These are phyloP conservation scores for Girardinus metallicus DNA, from an alignment of 2,797 vertebrate species.

Conservation along the genomic window DNA sequence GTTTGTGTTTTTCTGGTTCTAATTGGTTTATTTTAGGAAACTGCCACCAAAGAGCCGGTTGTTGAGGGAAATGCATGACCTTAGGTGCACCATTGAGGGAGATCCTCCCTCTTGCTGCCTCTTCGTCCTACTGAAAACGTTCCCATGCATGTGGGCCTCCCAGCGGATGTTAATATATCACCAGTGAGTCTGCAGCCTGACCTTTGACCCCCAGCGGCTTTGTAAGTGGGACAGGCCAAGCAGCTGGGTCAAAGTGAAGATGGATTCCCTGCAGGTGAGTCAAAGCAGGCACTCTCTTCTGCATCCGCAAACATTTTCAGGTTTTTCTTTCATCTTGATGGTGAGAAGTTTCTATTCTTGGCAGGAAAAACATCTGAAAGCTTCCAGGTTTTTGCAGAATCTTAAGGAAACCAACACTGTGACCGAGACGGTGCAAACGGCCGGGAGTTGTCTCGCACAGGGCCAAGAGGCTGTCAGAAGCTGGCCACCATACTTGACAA, in stretches of 20 bases:
- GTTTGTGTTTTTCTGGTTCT: background rate
- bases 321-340: background rate
- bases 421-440: constrained; percentile 50
- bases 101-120: constrained; percentile 7
- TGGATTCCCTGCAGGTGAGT: constrained; percentile 53
- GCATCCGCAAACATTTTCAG: background rate
- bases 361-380: background rate
- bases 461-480: constrained; percentile 49
- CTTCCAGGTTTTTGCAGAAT: constrained; percentile 3
- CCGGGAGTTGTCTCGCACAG: constrained; percentile 42
- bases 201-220: constrained; percentile 64
- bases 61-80: constrained; percentile 39
- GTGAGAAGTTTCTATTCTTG: background rate
- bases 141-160: constrained; percentile 57
- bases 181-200: constrained; percentile 55
- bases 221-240: constrained; percentile 11
- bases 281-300: background rate
- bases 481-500: constrained; percentile 50
- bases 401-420: constrained; percentile 18
- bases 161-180: constrained; percentile 75
- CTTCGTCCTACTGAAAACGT: constrained; percentile 18
- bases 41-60: constrained; percentile 20
- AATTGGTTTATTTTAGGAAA: constrained; percentile 34
- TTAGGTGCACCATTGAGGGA: constrained; percentile 11
- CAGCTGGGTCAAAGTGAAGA: constrained; percentile 20